phyloP scores from a whole-genome alignment of 2,888 invertebrate species.

The Masnerella sp. region DNA sequence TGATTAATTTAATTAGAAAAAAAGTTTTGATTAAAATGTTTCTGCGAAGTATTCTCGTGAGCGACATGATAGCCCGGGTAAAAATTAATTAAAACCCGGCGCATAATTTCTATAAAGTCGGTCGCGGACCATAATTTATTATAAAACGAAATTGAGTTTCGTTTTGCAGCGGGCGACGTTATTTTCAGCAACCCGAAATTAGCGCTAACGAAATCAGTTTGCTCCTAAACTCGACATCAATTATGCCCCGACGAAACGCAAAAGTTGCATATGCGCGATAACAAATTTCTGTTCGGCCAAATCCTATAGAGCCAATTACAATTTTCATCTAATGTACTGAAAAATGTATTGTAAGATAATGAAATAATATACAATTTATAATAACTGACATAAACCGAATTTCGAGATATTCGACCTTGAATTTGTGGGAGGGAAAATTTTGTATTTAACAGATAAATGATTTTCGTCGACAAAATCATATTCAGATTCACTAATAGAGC shows the following conservation, averaged over 20 bases:
- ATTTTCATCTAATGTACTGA: no score
- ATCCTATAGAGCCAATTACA: no score
- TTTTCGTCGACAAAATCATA: no score
- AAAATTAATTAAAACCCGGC: constrained; percentile 33
- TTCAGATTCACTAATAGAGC: no score
- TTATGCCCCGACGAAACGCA: constrained; percentile 29
- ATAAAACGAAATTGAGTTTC: constrained; percentile 36
- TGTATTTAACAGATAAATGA: no score
- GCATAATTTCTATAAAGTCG: constrained; percentile 23
- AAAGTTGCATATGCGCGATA: constrained; percentile 11
- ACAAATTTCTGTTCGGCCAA: constrained; percentile 1
- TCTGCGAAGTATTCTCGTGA: constrained; percentile 8
- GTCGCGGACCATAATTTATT: constrained; percentile 13
- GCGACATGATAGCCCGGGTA: constrained; percentile 22
- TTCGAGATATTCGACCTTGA: no score
- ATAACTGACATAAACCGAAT: no score
- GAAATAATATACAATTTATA: no score
- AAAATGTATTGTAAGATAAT: no score
- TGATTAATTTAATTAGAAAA: constrained; percentile 40
- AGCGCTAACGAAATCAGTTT: constrained; percentile 37
- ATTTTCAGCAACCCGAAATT: constrained; percentile 22
- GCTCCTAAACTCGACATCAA: constrained; percentile 31
- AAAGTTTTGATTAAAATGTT: constrained; percentile 38
- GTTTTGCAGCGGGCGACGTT: constrained; percentile 27
- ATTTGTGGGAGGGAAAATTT: no score